These are phyloP conservation scores for Euzophera pinguis DNA, from an alignment of 2,888 invertebrate species.

Conservation along the genomic window DNA sequence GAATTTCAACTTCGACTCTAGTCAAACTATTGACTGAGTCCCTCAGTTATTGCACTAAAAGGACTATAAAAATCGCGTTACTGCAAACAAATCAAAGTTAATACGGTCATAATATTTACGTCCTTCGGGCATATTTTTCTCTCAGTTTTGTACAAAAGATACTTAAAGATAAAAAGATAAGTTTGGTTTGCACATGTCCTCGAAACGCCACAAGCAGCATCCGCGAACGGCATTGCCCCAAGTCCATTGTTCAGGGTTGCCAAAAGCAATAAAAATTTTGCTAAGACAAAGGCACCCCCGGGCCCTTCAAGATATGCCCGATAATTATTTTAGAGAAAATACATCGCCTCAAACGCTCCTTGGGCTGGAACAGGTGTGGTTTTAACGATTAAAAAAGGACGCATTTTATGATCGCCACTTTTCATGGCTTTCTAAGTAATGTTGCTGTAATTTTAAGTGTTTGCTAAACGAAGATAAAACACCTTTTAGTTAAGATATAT, in stretches of 20 bases:
- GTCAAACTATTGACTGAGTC: not conserved
- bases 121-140: constrained; percentile 2
- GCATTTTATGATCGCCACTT: constrained; percentile 3
- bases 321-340: constrained; percentile 74
- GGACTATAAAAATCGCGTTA: constrained; percentile 1
- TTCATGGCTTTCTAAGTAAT: constrained; percentile 10
- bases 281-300: constrained; percentile 76
- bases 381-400: constrained; percentile 18
- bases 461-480: constrained; percentile 4
- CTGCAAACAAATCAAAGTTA: constrained; percentile 10
- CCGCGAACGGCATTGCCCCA: constrained; percentile 51
- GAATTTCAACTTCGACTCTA: not conserved
- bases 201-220: constrained; percentile 47
- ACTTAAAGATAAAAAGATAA: constrained; percentile 36
- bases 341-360: constrained; percentile 67
- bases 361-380: constrained; percentile 65
- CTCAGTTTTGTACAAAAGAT: constrained; percentile 26
- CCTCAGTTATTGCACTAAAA: not conserved
- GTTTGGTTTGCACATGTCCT: constrained; percentile 38
- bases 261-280: constrained; percentile 72
- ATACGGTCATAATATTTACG: not conserved
- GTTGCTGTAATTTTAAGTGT: constrained; percentile 2
- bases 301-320: constrained; percentile 71
- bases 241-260: constrained; percentile 73
- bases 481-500: not conserved